phyloP scores from a whole-genome alignment of 2,888 invertebrate species.

The Eilema sororculum region DNA sequence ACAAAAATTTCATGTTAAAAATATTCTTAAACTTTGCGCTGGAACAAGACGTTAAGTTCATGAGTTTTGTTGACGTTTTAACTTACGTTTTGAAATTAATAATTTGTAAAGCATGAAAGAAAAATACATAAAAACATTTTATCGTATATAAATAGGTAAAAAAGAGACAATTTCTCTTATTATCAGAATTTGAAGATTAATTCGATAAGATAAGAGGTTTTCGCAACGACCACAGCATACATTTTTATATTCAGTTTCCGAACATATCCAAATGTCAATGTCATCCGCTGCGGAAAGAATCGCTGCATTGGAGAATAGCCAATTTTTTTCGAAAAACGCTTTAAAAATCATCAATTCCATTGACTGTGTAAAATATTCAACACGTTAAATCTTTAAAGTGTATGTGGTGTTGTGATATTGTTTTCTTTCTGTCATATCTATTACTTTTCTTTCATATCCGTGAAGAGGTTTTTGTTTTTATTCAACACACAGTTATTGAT shows the following conservation, averaged over 20 bases:
- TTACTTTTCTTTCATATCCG: conserved; percentile 17
- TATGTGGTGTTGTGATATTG: conserved; percentile 40
- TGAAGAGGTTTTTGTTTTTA: conserved; percentile 50
- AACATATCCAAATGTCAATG: conserved; percentile 51
- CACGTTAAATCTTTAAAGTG: conserved; percentile 42
- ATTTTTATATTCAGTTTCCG: conserved; percentile 27
- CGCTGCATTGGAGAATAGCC: conserved; percentile 61
- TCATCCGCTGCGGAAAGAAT: conserved; percentile 52
- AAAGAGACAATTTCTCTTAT: not conserved
- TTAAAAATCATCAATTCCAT: conserved; percentile 35
- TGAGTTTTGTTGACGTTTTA: not conserved
- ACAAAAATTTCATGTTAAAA: not conserved
- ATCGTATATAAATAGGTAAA: not conserved
- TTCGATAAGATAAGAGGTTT: not conserved
- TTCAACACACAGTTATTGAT: conserved; percentile 58
- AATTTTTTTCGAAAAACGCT: conserved; percentile 52
- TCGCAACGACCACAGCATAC: not conserved
- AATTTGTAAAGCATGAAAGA: not conserved
- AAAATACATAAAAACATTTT: not conserved
- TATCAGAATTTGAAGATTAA: not conserved
- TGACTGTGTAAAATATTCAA: conserved; percentile 52
- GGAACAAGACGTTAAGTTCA: not conserved
- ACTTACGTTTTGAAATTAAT: not conserved
- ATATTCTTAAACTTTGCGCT: not conserved
- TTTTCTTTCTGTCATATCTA: conserved; percentile 33